Evolutionary conservation across 2,113 vertebrate species (phyloP), one percentile per base, ranked within the genome.

Genomic region (Herpetotheres cachinnans): DNA sequence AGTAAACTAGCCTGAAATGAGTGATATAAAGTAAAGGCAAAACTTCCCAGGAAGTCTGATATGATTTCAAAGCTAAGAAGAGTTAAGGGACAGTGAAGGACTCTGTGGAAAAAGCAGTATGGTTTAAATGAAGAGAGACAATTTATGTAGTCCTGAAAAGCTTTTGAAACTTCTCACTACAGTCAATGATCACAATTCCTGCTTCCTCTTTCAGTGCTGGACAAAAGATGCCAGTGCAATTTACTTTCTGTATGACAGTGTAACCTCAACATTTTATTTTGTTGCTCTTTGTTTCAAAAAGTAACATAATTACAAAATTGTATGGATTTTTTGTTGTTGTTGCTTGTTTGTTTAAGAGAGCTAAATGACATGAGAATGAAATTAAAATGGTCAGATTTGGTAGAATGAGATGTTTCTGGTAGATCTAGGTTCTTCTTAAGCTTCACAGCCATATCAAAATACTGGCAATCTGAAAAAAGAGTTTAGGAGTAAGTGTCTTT

Each of bases 251-350:
- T 13, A 5, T 29, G 58, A 22, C 16, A 62, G 0, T 13, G 20
- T 16, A 44, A 63, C 19, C 4, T 77, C 59, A 86, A 0, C 10
- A 1, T 56, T 65, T 86, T 11, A 20, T 77, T 89, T 89, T 44
- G 5, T 34, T 83, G 40, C 3, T 77, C 6, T 86, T 61, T 4
- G 15, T 82, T 89, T 36, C 26, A 56, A 89, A 89, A 86, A n/a
- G n/a, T 50, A 72, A 63, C 0, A 0, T 27, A 42, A 73, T 52
- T 63, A 26, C 7, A 70, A 27, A 72, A 5, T 0, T 2, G 5
- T 17, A 32, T 9, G 16, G 1, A 1, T 0, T 9, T 8, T n/a
- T 50, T 34, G 34, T 21, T 49, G 16, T 14, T 50, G 5, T 8
- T 11, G 19, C 66, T 66, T 6, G 10, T 24, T 22, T 38, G 4